phyloP scores from a whole-genome alignment of 1,140 invertebrate genomes.

The Habropoda laboriosa region DNA sequence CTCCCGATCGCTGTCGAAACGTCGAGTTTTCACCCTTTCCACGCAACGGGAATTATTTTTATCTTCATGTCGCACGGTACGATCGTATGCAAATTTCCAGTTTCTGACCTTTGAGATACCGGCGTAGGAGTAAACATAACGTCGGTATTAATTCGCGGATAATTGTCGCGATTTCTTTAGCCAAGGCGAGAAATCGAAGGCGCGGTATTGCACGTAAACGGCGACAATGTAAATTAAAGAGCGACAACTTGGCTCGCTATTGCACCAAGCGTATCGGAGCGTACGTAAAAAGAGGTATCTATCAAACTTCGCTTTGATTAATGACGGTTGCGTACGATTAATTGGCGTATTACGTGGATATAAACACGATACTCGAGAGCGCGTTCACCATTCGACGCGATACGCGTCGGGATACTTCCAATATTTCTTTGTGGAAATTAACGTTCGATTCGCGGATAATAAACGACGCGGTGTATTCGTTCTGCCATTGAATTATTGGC shows the following conservation, averaged over 20 bases:
- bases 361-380: slow-evolving; percentile 16
- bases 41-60: not conserved
- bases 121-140: not conserved
- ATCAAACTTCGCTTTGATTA: slow-evolving; percentile 48
- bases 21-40: too few relatives aligned
- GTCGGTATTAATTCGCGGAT: not conserved
- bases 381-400: not conserved
- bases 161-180: not conserved
- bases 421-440: slow-evolving; percentile 40
- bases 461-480: slow-evolving; percentile 9
- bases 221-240: not conserved
- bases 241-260: not conserved
- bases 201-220: not conserved
- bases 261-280: not conserved
- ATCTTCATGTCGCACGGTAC: slow-evolving; percentile 16
- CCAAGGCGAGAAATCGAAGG: not conserved
- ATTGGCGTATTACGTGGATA: slow-evolving; percentile 49
- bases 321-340: slow-evolving; percentile 46
- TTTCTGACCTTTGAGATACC: not conserved
- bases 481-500: slow-evolving; percentile 31
- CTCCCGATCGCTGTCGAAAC: not conserved
- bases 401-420: not conserved
- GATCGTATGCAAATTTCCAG: slow-evolving; percentile 24
- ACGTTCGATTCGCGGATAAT: slow-evolving; percentile 34
- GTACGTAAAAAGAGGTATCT: not conserved